These are phyloP conservation scores for Willisornis vidua DNA, from an alignment of 2,113 vertebrate species.

Conservation along the genomic window DNA sequence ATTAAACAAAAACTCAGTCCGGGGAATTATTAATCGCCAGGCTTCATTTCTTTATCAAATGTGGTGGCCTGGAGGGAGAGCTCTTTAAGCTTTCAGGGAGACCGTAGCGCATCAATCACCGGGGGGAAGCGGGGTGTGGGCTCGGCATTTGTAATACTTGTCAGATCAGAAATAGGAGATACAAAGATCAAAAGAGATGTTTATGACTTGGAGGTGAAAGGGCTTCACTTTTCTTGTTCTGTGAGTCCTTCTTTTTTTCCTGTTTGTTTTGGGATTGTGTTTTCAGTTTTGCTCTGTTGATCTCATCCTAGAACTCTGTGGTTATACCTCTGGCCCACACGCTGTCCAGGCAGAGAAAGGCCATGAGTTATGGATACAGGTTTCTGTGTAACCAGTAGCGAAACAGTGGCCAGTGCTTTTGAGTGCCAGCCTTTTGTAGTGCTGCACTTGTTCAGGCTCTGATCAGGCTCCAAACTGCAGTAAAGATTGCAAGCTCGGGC, in stretches of 20 bases:
- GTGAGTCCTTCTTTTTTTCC: not conserved
- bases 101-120: conserved; percentile 67
- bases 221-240: not conserved
- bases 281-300: not conserved
- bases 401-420: not conserved
- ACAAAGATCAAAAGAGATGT: conserved; percentile 40
- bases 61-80: conserved; percentile 73
- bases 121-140: not conserved
- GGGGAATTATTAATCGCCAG: conserved; percentile 80
- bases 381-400: not conserved
- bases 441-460: not conserved
- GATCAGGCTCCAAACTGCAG: not conserved
- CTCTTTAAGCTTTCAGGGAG: conserved; percentile 68
- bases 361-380: not conserved
- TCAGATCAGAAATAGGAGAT: conserved; percentile 54
- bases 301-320: not conserved
- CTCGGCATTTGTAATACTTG: conserved; percentile 66
- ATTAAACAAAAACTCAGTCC: conserved; percentile 81
- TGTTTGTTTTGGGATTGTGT: not conserved
- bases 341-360: not conserved
- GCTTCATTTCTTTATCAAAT: conserved; percentile 84
- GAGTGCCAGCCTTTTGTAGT: not conserved
- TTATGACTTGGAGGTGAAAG: conserved; percentile 15
- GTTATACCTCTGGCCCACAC: not conserved
- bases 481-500: not conserved